Conservation (phyloP, 2,797 vertebrate species). For the Botia almorhae region DNA sequence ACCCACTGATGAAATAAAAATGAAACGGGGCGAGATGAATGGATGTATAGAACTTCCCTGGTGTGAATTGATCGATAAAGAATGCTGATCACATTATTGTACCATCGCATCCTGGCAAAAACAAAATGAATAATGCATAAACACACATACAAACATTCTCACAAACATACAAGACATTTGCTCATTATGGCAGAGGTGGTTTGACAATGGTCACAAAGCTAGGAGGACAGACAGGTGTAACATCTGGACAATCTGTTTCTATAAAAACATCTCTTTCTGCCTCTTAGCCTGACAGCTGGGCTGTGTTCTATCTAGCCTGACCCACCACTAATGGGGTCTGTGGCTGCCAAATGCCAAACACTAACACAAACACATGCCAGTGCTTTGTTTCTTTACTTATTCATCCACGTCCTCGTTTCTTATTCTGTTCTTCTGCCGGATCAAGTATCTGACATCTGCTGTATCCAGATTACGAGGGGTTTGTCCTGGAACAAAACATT, state of each 20-base stretch:
- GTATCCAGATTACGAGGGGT: constrained; percentile 23
- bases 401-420: constrained; percentile 42
- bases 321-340: constrained; percentile 60
- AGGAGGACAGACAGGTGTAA: constrained; percentile 55
- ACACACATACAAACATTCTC: constrained; percentile 25
- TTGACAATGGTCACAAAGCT: constrained; percentile 35
- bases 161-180: constrained; percentile 29
- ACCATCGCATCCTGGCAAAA: constrained; percentile 13
- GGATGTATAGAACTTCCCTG: background rate
- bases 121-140: constrained; percentile 48
- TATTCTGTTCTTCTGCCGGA: constrained; percentile 22
- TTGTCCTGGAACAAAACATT: constrained; percentile 5
- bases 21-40: background rate
- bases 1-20: constrained; percentile 17
- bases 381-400: constrained; percentile 55
- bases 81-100: constrained; percentile 47
- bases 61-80: constrained; percentile 18
- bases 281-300: constrained; percentile 59
- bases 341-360: constrained; percentile 61
- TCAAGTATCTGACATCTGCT: constrained; percentile 48
- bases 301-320: constrained; percentile 54
- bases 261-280: constrained; percentile 48
- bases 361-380: constrained; percentile 46
- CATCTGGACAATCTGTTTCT: constrained; percentile 57
- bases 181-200: constrained; percentile 51